Evolutionary conservation across 2,113 vertebrate genomes (phyloP), one percentile per base, ranked within the genome.

Genomic region (Galbula dea): DNA sequence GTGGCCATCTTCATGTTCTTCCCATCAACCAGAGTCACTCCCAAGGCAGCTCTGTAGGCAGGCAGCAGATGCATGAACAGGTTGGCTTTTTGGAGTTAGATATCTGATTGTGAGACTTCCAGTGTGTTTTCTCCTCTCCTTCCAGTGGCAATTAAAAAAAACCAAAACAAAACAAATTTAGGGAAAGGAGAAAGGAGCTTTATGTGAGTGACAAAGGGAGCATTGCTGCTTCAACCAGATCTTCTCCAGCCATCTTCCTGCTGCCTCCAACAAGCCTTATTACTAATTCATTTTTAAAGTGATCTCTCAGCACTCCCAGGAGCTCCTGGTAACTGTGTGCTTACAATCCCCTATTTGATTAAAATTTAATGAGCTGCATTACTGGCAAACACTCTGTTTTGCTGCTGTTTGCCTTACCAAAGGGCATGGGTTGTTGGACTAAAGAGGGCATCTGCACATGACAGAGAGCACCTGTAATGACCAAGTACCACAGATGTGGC

Each of bases 301-400:
- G 83, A 97, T 96, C 91, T 95, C 73, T 91, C 76, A 57, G 59
- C 3, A 6, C 72, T 97, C 96, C 96, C 94, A 91, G 88, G 90
- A 92, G 94, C 75, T 94, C 79, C 10, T 73, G 76, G 80, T 89
- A 97, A 92, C 96, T 78, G 63, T 43, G 45, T 91, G 81, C 94
- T 96, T 93, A 91, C 93, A 93, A 92, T 73, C 73, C 84, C 86
- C 89, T 90, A 41, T 97, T 94, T 93, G 95, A 97, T 97, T 97
- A 97, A 97, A 97, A 95, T 96, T 96, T 98, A 97, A 98, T 4
- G 34, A 97, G 96, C 90, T 93, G 10, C 61, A 83, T 97, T 97
- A 96, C 94, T 96, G 96, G 94, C 94, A 96, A 97, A 93, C 94
- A 83, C 97, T 75, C 94, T 89, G 49, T 95, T 96, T 94, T 41